Evolutionary conservation across 2,797 vertebrate species (phyloP), one percentile per base, ranked within the genome.

Genomic region (Sebastes baramenuke): DNA sequence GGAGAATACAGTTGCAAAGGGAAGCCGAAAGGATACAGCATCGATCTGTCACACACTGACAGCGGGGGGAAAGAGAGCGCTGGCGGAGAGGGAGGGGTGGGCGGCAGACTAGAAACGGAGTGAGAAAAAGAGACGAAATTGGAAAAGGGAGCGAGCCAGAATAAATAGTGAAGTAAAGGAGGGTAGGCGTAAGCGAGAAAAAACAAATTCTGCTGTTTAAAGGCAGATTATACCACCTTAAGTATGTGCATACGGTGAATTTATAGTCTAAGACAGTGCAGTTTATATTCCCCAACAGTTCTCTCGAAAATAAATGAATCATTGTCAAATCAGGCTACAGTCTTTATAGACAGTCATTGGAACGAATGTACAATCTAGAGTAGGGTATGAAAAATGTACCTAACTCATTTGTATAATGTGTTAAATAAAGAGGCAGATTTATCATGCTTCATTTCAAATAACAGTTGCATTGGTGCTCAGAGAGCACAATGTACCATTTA

Each of bases 1-100:
- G 91, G 94, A 94, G 93, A 95, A 95, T 93, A 93, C 92, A 92
- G 92, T 94, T 89, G 91, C 90, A 94, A 92, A 92, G 85, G 90
- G 90, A 92, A 93, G 89, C 90, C 80, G 79, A 92, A 87, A 91
- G 91, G 91, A 91, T 91, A 90, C 89, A 84, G 88, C 89, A 93
- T 94, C 88, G 86, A 92, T 94, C 93, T 92, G 92, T 94, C 94
- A 92, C 92, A 94, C 88, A 67, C 74, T 89, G 92, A 91, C 90
- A 91, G 88, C 38, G 4, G 77, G 73, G 75, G 62, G 49, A 54
- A 83, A 83, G 88, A 77, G 79, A 84, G 80, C 16, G 56, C 59
- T 32, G 81, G 70, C 54, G 52, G 60, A 24, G 83, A 49, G 62
- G 81, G 72, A 52, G 74, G 85, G 79, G 42, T 74, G 77, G 79